Base-by-base conservation (phyloP, 92 coral and sea anemone species). In the Parazoanthus darwini region DNA sequence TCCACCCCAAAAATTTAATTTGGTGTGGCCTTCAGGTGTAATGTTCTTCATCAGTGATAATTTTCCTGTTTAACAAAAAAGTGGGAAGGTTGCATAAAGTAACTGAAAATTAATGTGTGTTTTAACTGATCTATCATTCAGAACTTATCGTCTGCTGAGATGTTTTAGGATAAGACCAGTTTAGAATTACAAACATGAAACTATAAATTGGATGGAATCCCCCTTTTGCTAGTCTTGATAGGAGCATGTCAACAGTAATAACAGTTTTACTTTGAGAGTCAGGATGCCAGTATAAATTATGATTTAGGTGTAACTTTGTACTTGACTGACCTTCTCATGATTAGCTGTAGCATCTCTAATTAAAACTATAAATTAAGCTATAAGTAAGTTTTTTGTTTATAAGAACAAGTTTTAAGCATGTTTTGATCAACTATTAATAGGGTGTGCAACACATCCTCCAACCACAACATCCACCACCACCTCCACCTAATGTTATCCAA, bases 381-480 rank as follows among this genome's bases (percentile, higher is more conserved):
- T 8, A 63, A 18, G 70, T 20, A 3, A n/a, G 80, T 9, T 77
- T 44, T n/a, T 25, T 79, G 67, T 77, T 35, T 78, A 44, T 78
- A 79, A 48, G 6, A 29, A 80, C 67, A 51, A 16, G 0, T 43
- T 26, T 71, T 44, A 43, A 84, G 79, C 46, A 44, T 84, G 79
- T 70, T 84, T 84, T 46, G 38, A 84, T 73, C 38, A 80, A 80
- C 79, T 70, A 15, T 84, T 71, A 71, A 84, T 84, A 84, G 87
- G 87, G 87, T 84, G 87, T 84, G 42, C 87, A 70, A 84, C 87
- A 84, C 87, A 84, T 84, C 79, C 87, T 84, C 43, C 87, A 84
- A 44, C 87, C 67, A n/a, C 86, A 8, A 82, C n/a, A n/a, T n/a
- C n/a, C n/a, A n/a, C 85, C 16, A 7, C 77, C 9, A 36, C 87